Percentiles rank a stretch among this genome's conserved stretches.
phyloP scores from a whole-genome alignment of 2,113 vertebrate species.

The Eolophus roseicapilla region DNA sequence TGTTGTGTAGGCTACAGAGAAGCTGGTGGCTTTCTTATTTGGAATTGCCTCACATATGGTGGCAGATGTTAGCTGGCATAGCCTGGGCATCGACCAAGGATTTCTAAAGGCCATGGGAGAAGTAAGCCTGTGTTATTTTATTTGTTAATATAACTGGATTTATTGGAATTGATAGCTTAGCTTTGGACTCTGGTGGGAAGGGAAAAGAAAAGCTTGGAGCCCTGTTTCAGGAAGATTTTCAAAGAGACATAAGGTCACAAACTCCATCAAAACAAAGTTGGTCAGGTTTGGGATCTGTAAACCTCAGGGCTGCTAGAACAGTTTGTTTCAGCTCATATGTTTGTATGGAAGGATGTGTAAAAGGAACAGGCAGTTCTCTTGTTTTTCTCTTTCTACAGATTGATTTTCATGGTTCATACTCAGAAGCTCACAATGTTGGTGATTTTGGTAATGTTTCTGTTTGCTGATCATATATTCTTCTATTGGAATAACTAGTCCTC shows the following conservation, averaged over 20 bases:
- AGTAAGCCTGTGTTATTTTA: conserved; percentile 62
- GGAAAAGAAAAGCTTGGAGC: not conserved
- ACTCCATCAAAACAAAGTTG: accelerated
- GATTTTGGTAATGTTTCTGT: conserved; percentile 76
- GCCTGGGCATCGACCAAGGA: conserved; percentile 77
- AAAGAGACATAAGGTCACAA: not conserved
- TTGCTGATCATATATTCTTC: not conserved
- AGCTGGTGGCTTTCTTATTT: conserved; percentile 80
- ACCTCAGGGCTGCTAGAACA: not conserved
- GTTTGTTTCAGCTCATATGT: not conserved
- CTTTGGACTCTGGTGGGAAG: not conserved
- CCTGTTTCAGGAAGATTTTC: not conserved
- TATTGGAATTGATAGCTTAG: not conserved
- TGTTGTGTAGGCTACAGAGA: conserved; percentile 74
- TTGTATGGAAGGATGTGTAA: not conserved
- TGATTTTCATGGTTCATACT: conserved; percentile 77
- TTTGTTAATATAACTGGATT: not conserved
- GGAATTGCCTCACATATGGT: conserved; percentile 80
- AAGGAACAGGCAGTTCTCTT: not conserved
- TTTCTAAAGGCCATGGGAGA: conserved; percentile 78
- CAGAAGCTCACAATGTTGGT: conserved; percentile 72
- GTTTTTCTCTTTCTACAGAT: conserved; percentile 63
- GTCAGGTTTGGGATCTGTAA: not conserved
- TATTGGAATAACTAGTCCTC: not conserved
- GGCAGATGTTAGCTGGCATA: conserved; percentile 81